phyloP scores from a whole-genome alignment of 2,797 vertebrate genomes.

The Cichlasoma orientale region DNA sequence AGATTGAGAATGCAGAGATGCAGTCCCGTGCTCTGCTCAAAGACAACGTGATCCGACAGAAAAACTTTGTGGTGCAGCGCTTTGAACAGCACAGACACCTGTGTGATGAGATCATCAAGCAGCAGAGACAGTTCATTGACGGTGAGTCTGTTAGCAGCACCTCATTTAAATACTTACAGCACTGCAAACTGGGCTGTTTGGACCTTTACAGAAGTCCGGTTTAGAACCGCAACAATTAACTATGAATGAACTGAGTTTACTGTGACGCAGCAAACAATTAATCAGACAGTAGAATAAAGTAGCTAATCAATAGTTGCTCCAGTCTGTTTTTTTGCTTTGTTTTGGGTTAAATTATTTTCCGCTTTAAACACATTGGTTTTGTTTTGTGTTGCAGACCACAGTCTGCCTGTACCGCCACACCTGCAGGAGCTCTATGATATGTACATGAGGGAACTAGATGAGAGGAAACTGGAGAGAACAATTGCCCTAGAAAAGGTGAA shows the following conservation, averaged over 20 bases:
- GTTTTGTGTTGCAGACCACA: conserved; percentile 81
- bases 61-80: conserved; percentile 83
- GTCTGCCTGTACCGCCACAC: conserved; percentile 82
- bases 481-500: conserved; percentile 83
- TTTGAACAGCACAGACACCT: conserved; percentile 87
- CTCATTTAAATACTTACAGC: not conserved
- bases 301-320: not conserved
- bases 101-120: conserved; percentile 89
- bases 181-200: not conserved
- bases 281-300: not conserved
- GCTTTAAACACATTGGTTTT: not conserved
- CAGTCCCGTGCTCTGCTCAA: conserved; percentile 85
- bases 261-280: fast-evolving
- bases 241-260: not conserved
- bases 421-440: conserved; percentile 88
- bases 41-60: conserved; percentile 87
- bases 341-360: fast-evolving
- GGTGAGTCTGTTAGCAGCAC: conserved; percentile 44
- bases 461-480: conserved; percentile 84
- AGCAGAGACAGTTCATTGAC: conserved; percentile 87
- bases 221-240: not conserved
- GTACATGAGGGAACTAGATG: conserved; percentile 85
- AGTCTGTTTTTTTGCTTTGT: not conserved
- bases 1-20: conserved; percentile 86
- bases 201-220: not conserved